Evolutionary conservation across 2,888 invertebrate genomes (phyloP).

Genomic region (Dicranocentrus wangi): DNA sequence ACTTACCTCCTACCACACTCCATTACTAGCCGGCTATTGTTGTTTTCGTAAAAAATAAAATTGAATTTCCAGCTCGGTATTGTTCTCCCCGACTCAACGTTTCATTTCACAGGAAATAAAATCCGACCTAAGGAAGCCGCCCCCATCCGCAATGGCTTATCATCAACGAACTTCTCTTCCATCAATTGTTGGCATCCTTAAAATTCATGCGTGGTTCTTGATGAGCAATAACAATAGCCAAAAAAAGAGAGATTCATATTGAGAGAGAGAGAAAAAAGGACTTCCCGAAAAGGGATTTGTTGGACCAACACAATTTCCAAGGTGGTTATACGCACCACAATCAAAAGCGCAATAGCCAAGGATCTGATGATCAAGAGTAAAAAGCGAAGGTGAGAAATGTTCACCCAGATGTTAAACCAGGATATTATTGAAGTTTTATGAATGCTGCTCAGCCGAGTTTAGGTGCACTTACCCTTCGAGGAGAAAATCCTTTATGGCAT

Average conservation of each 20-base stretch:
- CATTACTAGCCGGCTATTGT: constrained; percentile 4
- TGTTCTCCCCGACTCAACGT: constrained; percentile 44
- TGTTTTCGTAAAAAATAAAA: constrained; percentile 47
- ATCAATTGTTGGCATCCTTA: constrained; percentile 51
- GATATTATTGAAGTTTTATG: no score
- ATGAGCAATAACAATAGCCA: constrained; percentile 42
- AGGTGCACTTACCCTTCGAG: no score
- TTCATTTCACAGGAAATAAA: constrained; percentile 53
- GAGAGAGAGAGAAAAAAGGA: constrained; percentile 5
- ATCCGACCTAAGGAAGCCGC: constrained; percentile 34
- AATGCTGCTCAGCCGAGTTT: no score
- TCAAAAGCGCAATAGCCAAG: background rate
- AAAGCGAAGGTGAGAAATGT: constrained; percentile 38
- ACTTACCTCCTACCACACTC: background rate
- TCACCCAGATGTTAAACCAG: constrained; percentile 26
- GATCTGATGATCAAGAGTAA: constrained; percentile 2
- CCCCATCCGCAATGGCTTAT: constrained; percentile 46
- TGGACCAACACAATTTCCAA: constrained; percentile 59
- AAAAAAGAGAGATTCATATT: constrained; percentile 25
- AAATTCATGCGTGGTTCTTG: constrained; percentile 59
- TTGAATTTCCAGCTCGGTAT: constrained; percentile 50
- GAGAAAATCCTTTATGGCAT: no score
- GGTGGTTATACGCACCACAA: constrained; percentile 21
- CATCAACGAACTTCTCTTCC: background rate
- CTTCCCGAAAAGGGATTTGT: constrained; percentile 53